A percentile compares a stretch with the other conserved stretches of the same genome.
Evolutionary conservation across 2,888 invertebrate genomes (phyloP).

Genomic region (Physocephala rufipes): DNA sequence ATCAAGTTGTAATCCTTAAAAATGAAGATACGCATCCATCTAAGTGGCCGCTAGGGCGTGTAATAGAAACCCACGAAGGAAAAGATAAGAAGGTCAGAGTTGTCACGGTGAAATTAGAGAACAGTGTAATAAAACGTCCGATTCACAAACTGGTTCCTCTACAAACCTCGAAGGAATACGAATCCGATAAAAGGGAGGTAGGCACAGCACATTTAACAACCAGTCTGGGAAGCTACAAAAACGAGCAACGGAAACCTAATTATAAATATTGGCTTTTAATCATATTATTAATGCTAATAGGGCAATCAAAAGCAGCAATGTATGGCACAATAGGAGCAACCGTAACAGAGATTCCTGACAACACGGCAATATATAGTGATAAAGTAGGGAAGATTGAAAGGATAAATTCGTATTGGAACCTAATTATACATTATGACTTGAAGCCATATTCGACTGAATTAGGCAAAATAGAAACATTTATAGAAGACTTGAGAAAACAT

Average conservation of each 20-base stretch:
- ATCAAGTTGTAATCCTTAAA: background rate
- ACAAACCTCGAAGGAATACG: too few species aligned
- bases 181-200: too few species aligned
- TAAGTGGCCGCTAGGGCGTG: too few species aligned
- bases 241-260: background rate
- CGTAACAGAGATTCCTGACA: background rate
- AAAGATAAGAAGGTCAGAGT: conserved; percentile 4
- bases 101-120: too few species aligned
- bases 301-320: background rate
- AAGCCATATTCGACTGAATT: background rate
- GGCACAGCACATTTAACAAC: too few species aligned
- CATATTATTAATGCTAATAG: background rate
- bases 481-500: background rate
- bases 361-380: background rate
- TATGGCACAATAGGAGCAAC: background rate
- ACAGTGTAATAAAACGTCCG: too few species aligned
- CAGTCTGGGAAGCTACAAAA: too few species aligned
- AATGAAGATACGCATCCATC: too few species aligned
- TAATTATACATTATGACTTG: conserved; percentile 1
- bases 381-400: background rate
- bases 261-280: background rate
- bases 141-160: too few species aligned
- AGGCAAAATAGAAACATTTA: background rate
- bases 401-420: conserved; percentile 2
- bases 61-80: too few species aligned